These are phyloP conservation scores for Orchesellides sinensis DNA, from an alignment of 2,888 invertebrate genomes.

Conservation along the genomic window DNA sequence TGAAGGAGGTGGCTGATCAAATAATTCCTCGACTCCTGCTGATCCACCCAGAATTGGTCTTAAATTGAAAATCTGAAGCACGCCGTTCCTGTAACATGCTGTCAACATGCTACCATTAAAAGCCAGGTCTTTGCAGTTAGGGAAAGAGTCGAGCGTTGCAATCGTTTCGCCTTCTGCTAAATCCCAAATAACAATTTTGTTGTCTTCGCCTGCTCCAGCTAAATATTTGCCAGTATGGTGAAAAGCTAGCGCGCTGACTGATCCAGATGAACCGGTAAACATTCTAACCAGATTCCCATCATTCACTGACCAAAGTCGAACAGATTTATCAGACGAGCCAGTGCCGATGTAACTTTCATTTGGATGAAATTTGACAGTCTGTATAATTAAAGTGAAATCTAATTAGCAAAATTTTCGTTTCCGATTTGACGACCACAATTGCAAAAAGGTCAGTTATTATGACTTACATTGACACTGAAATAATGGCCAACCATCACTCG, in stretches of 20 bases:
- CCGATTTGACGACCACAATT: background rate
- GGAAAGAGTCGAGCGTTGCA: constrained; percentile 81
- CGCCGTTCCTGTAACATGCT: constrained; percentile 83
- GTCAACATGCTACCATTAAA: constrained; percentile 81
- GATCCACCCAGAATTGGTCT: constrained; percentile 62
- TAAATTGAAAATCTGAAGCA: constrained; percentile 83
- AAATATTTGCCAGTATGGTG: constrained; percentile 90
- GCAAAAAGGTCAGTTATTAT: background rate
- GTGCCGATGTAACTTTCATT: constrained; percentile 93
- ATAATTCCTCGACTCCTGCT: background rate
- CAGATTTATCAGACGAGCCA: constrained; percentile 92
- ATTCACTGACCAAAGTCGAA: constrained; percentile 91
- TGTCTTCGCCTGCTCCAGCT: constrained; percentile 89
- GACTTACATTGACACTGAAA: constrained; percentile 89
- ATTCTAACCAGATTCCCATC: constrained; percentile 90
- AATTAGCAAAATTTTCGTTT: background rate
- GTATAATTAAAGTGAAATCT: constrained; percentile 75
- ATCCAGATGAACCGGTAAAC: constrained; percentile 86
- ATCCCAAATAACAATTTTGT: constrained; percentile 86
- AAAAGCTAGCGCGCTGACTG: constrained; percentile 87
- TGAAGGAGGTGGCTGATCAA: background rate
- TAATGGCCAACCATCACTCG: constrained; percentile 93
- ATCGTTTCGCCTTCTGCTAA: constrained; percentile 82
- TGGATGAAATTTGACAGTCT: constrained; percentile 94
- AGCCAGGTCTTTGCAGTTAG: constrained; percentile 65